A percentile compares a stretch with the other conserved stretches of the same genome.
Evolutionary conservation across 2,113 vertebrate species (phyloP).

Genomic region (Dendrocopos noguchii): DNA sequence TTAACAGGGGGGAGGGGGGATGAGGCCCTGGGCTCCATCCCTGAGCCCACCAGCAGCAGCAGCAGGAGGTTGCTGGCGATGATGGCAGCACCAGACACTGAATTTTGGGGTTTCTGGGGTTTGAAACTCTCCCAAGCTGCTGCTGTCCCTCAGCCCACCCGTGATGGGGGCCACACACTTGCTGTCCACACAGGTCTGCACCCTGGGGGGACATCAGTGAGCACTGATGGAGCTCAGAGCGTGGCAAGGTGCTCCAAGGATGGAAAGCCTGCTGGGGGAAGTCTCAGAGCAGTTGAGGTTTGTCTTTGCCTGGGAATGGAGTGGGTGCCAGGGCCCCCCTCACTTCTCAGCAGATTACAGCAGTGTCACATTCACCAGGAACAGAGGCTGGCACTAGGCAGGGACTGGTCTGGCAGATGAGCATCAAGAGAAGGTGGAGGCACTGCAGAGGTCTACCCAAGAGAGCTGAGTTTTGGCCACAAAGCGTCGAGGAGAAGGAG

Average conservation of each 20-base stretch:
- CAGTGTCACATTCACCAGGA: slow-evolving; percentile 24
- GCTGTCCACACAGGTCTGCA: background rate
- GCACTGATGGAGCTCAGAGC: background rate
- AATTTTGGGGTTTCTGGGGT: background rate
- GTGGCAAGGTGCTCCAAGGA: background rate
- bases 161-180: rapidly evolving
- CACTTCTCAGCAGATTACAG: background rate
- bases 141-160: background rate
- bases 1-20: background rate
- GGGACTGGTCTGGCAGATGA: background rate
- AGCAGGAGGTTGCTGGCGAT: background rate
- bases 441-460: background rate
- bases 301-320: background rate
- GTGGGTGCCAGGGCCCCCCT: background rate
- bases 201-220: rapidly evolving
- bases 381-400: background rate
- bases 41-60: background rate
- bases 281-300: background rate
- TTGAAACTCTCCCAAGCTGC: background rate
- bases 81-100: background rate
- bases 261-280: slow-evolving; percentile 28
- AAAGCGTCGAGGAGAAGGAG: background rate
- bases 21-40: background rate
- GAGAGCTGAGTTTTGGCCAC: background rate
- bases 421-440: background rate